phyloP scores from a whole-genome alignment of 2,888 invertebrate species.

The Charanyca ferruginea region DNA sequence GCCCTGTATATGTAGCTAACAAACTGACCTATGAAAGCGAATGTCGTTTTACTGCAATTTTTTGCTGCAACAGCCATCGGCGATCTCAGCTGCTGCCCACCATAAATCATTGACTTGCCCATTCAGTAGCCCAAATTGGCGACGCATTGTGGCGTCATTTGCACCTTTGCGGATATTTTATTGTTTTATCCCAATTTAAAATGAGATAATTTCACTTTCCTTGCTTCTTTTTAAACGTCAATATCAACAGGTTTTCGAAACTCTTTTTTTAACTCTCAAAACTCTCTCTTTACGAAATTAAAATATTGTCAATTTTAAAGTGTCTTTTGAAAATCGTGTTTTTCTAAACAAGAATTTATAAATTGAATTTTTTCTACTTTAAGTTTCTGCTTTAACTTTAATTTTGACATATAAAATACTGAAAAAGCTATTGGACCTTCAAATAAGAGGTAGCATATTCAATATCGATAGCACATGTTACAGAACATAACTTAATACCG shows the following conservation, averaged over 20 bases:
- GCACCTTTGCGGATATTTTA: conserved; percentile 52
- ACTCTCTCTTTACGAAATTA: too few species aligned
- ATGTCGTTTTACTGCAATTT: conserved; percentile 73
- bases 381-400: too few species aligned
- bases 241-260: too few species aligned
- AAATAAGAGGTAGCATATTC: conserved; percentile 8
- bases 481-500: conserved; percentile 32
- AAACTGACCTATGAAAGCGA: conserved; percentile 82
- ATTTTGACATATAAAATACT: background rate
- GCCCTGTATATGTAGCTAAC: conserved; percentile 63
- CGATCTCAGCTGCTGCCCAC: conserved; percentile 77
- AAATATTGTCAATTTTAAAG: background rate
- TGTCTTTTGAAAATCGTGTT: background rate
- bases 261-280: too few species aligned
- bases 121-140: conserved; percentile 76
- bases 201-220: conserved; percentile 27
- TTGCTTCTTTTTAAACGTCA: too few species aligned
- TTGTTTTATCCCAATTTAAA: conserved; percentile 45
- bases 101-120: conserved; percentile 79
- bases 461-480: conserved; percentile 42
- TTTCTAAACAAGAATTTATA: background rate
- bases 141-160: conserved; percentile 65
- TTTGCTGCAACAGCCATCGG: conserved; percentile 59
- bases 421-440: background rate
- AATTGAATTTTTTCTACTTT: background rate